Evolutionary conservation across 2,113 vertebrate species (phyloP), one percentile per base, ranked within the genome.

Genomic region (Bucco capensis): DNA sequence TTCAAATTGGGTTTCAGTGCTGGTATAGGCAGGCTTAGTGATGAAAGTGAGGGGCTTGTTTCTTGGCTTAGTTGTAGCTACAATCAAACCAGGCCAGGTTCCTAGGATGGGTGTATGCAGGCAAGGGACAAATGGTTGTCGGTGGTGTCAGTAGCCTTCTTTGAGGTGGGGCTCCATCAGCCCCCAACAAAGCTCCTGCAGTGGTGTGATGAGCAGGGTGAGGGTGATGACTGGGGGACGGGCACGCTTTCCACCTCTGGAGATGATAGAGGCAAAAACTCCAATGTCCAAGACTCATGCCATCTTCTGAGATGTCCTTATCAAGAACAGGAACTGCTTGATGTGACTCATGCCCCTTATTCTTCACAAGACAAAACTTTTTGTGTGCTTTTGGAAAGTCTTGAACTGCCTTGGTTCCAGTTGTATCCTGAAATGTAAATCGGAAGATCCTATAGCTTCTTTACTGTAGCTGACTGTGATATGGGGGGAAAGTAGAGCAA

Each of bases 201-300:
- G 58, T 4, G 22, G 4, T n/a, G 27, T 47, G 47, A 12, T 64
- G 44, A 10, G 38, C 24, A 80, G 28, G 3, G 2, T 40, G 24
- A 21, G 27, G 17, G 16, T 42, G 15, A 9, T 37, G 56, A 10
- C 7, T 14, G 12, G 1, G 19, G 7, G 3, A 0, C 35, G 56
- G 5, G 35, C 56, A 17, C 0, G 0, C 4, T 73, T 6, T 19
- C 12, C 12, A 57, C 1, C 14, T 28, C 56, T 51, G 69, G 38
- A 74, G 21, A 9, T 9, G n/a, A 27, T 4, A 66, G 27, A 10
- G 22, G 11, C 5, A 51, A 44, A 75, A 72, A 1, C 12, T 40
- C 1, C 13, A 22, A 5, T 47, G 18, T 35, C 19, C 56, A 47
- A 46, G 15, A 10, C 22, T 31, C 23, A 16, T 56, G 37, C 7